Evolutionary conservation across 2,888 invertebrate species (phyloP), one percentile per base, ranked within the genome.

Genomic region (Agelastica alni): DNA sequence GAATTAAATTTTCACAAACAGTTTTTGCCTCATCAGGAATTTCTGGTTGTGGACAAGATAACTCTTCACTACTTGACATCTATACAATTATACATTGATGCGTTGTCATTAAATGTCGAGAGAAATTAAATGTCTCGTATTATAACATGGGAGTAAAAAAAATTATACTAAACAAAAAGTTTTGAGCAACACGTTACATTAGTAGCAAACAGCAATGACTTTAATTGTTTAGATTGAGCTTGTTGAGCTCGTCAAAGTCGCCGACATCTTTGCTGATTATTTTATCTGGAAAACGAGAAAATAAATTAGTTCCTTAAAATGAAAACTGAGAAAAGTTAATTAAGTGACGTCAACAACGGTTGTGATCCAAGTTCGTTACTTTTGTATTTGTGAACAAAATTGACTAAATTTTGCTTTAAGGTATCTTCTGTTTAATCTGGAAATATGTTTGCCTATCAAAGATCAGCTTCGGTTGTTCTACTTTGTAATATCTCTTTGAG

Each of bases 301-400:
- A 70, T 68, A 67, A 72, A 73, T 72, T 72, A 70, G 69, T 66
- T 65, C 66, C 62, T 63, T 66, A 58, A 66, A 70, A 70, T 70
- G 70, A 67, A 39, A 66, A 67, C 63, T 63, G 61, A 63, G 67
- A 64, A 69, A 72, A 71, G 71, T 70, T 71, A 72, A 71, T 72
- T 72, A 70, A 70, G 66, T 68, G 65, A 68, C 60, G 49, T 37
- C 32, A 18, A 61, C 64, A 66, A 65, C 61, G 54, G 56, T 63
- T 65, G 63, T 60, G 58, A 63, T 62, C 58, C 56, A 53, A 61
- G 60, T 62, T 63, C 61, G 58, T 65, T 61, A 64, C 59, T 56
- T 58, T 62, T 59, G 61, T 63, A 58, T 65, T 62, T 60, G 63
- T 59, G 61, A 57, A 59, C 60, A 49, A 60, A 61, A 63, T 63